phyloP scores from a whole-genome alignment of 2,888 invertebrate species.

The Aquatica leii region DNA sequence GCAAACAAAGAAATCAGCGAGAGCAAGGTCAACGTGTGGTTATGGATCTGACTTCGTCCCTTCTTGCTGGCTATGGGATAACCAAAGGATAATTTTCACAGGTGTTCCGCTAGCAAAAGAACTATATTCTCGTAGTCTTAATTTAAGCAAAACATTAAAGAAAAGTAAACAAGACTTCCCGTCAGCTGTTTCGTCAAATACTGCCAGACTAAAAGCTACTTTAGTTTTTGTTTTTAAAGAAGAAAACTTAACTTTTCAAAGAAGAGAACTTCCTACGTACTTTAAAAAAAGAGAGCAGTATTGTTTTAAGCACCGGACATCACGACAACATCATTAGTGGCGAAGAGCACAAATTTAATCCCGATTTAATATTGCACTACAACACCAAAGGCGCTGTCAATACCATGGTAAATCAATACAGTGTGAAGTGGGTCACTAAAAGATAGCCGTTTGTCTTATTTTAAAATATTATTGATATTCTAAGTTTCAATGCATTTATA shows the following conservation, averaged over 20 bases:
- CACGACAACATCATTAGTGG: not conserved
- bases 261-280: not conserved
- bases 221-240: not conserved
- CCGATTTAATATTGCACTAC: not conserved
- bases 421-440: not conserved
- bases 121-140: too few relatives aligned
- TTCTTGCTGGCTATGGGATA: not conserved
- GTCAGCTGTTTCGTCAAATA: not conserved
- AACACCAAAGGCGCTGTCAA: too few relatives aligned
- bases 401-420: too few relatives aligned
- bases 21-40: too few relatives aligned
- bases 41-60: not conserved
- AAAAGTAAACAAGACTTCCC: not conserved
- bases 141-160: not conserved
- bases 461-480: not conserved
- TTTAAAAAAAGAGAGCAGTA: not conserved
- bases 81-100: not conserved
- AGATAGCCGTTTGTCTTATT: too few relatives aligned
- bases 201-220: not conserved
- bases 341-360: not conserved
- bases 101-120: too few relatives aligned
- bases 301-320: not conserved
- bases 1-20: too few relatives aligned
- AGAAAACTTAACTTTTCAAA: not conserved
- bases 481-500: not conserved